Base-by-base conservation (phyloP, 1,140 invertebrate species). In the Hylaeus volcanicus region DNA sequence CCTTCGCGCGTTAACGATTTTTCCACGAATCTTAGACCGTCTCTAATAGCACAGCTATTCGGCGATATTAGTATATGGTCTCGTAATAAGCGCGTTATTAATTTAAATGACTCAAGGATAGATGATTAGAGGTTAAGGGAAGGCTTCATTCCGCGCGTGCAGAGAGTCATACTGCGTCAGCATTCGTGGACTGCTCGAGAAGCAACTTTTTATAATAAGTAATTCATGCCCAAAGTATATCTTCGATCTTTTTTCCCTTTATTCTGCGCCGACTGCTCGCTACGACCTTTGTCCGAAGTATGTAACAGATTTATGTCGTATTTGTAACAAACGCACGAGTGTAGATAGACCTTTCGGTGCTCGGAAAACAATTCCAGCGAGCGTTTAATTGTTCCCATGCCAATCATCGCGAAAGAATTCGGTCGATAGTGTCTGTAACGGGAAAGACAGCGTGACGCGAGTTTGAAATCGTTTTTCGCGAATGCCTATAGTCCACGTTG, bases 381-480 rank as follows among this genome's bases (percentile, higher is more conserved):
- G 2, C 45, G 43, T 60, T 72, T 61, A 74, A 79, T 79, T 73
- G 71, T 66, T 79, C 61, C 70, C 26, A 26, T 41, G 9, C 69
- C 48, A 65, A 64, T 79, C 77, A 79, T 79, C 77, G 48, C 61
- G 51, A 79, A 79, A 74, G 77, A 79, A 79, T 79, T 79, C 77
- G 77, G 77, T 79, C 77, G 77, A 79, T 79, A 74, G 77, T 74
- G 77, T 58, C 71, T 71, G 77, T 79, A 79, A 79, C 77, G 77
- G 77, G 77, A 64, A 79, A 79, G 65, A 79, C 71, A 79, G 41
- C 77, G 70, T 79, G 77, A 74, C 61, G 61, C 71, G 77, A 51
- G 41, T 74, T 79, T 79, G 60, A 74, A 79, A 74, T 74, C 61
- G 61, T 66, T 74, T 58, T 15, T 68, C 71, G 26, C 1, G 6